Conservation (phyloP, 2,888 invertebrate species). For the Nysson spinosus region DNA sequence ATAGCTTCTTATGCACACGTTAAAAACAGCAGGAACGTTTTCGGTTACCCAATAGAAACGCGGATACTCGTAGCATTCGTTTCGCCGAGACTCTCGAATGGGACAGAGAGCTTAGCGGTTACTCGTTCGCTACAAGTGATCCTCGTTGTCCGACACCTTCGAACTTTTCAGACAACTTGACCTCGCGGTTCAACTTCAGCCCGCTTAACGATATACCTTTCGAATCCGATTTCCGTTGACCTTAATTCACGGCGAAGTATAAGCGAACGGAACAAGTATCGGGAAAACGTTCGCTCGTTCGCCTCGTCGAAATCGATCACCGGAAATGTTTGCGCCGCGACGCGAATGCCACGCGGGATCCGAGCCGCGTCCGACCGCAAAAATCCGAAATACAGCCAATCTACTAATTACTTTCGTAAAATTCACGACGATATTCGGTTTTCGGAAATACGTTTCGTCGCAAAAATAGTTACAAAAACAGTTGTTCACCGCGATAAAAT, state of each 20-base stretch:
- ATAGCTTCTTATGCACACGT: no score
- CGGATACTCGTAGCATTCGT: neutral
- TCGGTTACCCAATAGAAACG: no score
- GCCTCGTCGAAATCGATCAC: neutral
- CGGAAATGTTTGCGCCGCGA: neutral
- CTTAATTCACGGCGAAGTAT: slow-evolving; percentile 30
- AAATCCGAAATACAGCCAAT: no score
- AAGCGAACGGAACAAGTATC: slow-evolving; percentile 10
- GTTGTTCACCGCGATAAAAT: no score
- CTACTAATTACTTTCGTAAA: no score
- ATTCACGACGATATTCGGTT: no score
- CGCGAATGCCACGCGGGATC: neutral
- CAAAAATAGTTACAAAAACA: no score
- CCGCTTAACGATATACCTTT: slow-evolving; percentile 27
- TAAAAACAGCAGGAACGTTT: no score
- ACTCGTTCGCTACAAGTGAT: neutral
- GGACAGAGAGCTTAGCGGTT: neutral
- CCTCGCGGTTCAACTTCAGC: slow-evolving; percentile 31
- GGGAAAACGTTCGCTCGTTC: slow-evolving; percentile 9
- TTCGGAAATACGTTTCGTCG: no score
- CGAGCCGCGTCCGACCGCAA: no score
- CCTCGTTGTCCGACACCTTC: neutral
- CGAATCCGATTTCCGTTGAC: slow-evolving; percentile 48
- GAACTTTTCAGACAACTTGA: slow-evolving; percentile 32
- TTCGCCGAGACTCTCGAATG: neutral